Percentiles rank a stretch among this genome's conserved stretches.
Evolutionary conservation across 2,113 vertebrate genomes (phyloP).

Genomic region (Petrocephalus zakoni): DNA sequence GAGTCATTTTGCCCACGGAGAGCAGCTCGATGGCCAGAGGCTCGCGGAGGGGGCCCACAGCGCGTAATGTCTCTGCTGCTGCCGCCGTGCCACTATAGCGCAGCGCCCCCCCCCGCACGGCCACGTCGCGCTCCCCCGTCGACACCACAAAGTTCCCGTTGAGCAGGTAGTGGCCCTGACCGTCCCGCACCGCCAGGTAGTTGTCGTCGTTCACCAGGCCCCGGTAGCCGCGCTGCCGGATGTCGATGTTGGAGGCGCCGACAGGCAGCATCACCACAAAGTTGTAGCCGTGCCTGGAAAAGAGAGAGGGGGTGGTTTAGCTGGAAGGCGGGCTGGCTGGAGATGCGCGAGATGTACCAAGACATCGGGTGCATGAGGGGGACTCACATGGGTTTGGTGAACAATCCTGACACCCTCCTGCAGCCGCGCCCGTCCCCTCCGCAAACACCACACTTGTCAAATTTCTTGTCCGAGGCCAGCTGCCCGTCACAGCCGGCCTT

Average conservation of each 20-base stretch:
- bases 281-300: slow-evolving; percentile 87
- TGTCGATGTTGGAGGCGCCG: slow-evolving; percentile 84
- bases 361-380: background rate
- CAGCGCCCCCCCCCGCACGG: slow-evolving; percentile 79
- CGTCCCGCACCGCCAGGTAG: slow-evolving; percentile 88
- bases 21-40: slow-evolving; percentile 84
- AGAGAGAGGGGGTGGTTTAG: background rate
- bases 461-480: slow-evolving; percentile 89
- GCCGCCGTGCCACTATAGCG: slow-evolving; percentile 88
- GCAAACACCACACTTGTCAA: slow-evolving; percentile 88
- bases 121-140: slow-evolving; percentile 81
- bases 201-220: slow-evolving; percentile 86
- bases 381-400: slow-evolving; percentile 84
- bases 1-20: slow-evolving; percentile 93
- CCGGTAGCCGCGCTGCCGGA: slow-evolving; percentile 91
- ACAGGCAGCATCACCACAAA: slow-evolving; percentile 88
- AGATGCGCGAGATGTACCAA: background rate
- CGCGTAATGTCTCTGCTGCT: slow-evolving; percentile 78
- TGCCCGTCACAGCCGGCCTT: slow-evolving; percentile 90
- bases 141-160: slow-evolving; percentile 94
- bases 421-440: slow-evolving; percentile 91
- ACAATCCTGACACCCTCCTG: slow-evolving; percentile 92
- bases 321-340: background rate
- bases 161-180: slow-evolving; percentile 80
- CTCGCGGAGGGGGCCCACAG: slow-evolving; percentile 80